Evolutionary conservation across 2,888 invertebrate genomes (phyloP), one percentile per base, ranked within the genome.

Genomic region (Drosophila prolongata): DNA sequence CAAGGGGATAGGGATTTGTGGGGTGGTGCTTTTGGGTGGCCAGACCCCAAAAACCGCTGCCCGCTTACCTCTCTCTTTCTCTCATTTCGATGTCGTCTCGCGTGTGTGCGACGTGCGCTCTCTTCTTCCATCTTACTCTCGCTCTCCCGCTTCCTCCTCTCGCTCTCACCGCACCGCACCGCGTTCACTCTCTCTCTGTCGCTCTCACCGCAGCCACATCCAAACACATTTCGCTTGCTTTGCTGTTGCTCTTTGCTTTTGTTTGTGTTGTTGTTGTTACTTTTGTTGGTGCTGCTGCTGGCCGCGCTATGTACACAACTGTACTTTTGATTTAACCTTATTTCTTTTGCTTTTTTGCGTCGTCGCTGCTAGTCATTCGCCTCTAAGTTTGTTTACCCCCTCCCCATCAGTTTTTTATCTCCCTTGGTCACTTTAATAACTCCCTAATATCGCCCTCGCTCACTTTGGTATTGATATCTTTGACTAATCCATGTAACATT

Each of bases 241-340:
- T 72, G 72, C 73, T 80, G 82, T 68, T 84, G 84, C 87, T 87
- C 84, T 83, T 83, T 71, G 83, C 87, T 87, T 84, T 83, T 87
- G 83, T 81, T 87, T 84, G 79, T 80, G 79, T 79, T 77, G 78
- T 46, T 78, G 68, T 24, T 79, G 69, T 14, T 77, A 77, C 14
- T 73, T 62, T 14, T 77, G 76, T 44, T 66, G 59, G 58, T 79
- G 80, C 68, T 84, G 86, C 75, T 80, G 78, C 75, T 88, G 80
- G 89, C 79, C 87, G 80, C 80, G 80, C 89, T 87, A 82, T 87
- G 86, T 89, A 89, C 90, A 90, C 90, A 90, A 90, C 90, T 90
- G 90, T 90, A 90, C 90, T 90, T 90, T 89, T 87, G 90, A 90
- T 89, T 90, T 89, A 89, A 90, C 87, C 90, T 90, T 89, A 89